Percentiles rank a stretch among this genome's conserved stretches.
These are phyloP conservation scores for Acanthisitta chloris DNA, from an alignment of 2,113 vertebrate genomes.

Conservation along the genomic window DNA sequence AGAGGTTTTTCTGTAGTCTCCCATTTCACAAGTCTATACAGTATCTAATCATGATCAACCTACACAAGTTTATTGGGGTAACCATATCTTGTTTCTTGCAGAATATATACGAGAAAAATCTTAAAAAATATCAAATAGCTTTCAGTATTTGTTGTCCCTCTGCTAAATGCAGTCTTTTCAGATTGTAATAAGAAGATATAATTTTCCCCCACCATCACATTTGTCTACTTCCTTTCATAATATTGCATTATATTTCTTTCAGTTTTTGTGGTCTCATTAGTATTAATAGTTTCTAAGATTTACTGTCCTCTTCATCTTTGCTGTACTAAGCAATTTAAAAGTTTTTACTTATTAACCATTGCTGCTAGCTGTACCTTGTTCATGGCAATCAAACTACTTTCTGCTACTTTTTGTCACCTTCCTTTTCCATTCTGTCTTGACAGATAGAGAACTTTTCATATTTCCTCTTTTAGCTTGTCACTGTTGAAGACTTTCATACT, in stretches of 20 bases:
- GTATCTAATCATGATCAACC: background rate
- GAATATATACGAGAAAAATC: background rate
- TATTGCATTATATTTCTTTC: background rate
- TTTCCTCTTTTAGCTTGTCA: slow-evolving; percentile 14
- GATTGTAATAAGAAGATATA: background rate
- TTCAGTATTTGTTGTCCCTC: background rate
- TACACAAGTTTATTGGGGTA: background rate
- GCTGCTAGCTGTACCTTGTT: background rate
- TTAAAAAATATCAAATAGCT: background rate
- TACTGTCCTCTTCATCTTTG: background rate
- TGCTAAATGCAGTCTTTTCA: background rate
- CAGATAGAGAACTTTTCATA: background rate
- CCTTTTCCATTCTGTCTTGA: background rate
- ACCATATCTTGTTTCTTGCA: background rate
- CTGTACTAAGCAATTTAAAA: background rate
- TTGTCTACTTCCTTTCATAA: background rate
- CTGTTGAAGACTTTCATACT: background rate
- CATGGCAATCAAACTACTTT: background rate
- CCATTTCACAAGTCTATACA: background rate
- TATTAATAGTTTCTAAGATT: background rate
- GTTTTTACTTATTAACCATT: background rate
- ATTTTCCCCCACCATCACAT: background rate
- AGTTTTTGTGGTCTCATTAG: background rate
- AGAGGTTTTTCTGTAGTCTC: background rate
- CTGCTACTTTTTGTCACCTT: background rate